Percentiles rank a stretch among this genome's conserved stretches.
These are phyloP conservation scores for Zosterops borbonicus DNA, from an alignment of 2,113 vertebrate species.

Conservation along the genomic window DNA sequence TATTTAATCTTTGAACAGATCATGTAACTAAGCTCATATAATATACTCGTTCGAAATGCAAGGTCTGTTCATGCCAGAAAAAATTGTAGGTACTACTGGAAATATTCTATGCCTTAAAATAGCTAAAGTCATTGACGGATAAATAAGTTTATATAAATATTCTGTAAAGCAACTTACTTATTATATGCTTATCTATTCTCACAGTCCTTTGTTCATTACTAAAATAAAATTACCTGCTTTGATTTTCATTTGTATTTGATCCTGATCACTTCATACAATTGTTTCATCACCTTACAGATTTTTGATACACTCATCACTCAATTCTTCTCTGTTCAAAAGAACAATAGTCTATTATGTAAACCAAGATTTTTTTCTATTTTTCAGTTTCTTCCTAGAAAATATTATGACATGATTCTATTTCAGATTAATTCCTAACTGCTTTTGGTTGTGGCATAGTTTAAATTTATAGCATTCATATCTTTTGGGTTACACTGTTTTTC, in stretches of 20 bases:
- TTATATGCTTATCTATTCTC: not conserved
- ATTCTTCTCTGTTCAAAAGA: not conserved
- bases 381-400: not conserved
- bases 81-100: not conserved
- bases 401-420: not conserved
- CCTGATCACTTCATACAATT: not conserved
- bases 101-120: not conserved
- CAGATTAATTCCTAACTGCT: not conserved
- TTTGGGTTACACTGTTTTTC: not conserved
- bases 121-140: not conserved
- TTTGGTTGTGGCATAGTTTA: not conserved
- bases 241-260: not conserved
- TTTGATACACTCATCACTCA: not conserved
- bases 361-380: not conserved
- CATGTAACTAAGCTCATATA: not conserved
- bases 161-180: not conserved
- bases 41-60: not conserved
- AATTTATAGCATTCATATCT: not conserved
- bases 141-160: not conserved
- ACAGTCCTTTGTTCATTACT: not conserved
- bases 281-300: not conserved
- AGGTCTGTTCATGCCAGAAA: not conserved
- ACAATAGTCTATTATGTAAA: not conserved
- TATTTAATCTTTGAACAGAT: not conserved
- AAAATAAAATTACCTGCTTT: not conserved